Base-by-base conservation (phyloP, 2,113 vertebrate genomes). In the Phainopepla nitens region DNA sequence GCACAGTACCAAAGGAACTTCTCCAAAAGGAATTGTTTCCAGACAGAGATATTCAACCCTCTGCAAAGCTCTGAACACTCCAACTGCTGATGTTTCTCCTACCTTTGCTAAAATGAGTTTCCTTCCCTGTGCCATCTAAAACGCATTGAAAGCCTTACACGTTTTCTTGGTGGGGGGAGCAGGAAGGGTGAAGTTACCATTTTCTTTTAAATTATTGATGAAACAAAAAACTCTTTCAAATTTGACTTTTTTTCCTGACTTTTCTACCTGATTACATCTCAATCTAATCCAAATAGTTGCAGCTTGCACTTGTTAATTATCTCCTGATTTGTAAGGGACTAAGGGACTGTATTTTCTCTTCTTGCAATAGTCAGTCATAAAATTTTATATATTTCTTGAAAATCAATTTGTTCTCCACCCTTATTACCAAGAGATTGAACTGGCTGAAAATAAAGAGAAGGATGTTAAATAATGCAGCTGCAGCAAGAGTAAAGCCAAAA, bases 381-480 rank as follows among this genome's bases (percentile, higher is more conserved):
- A 47, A 68, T 57, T 33, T 50, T 61, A 12, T 8, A 2, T 29
- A 39, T 62, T 71, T 75, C 44, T 57, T 87, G 83, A 93, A 95
- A 96, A 96, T 33, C 41, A 72, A 93, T 96, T 90, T 93, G 13
- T 61, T 91, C 96, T 92, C 39, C 47, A 15, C 42, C n/a, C 54
- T 86, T 60, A 79, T 27, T 96, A 61, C 49, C 79, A 95, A 91
- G 81, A 94, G 42, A 70, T 5, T 47, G n/a, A 47, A 71, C 64
- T 53, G 87, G 23, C 29, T 51, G 57, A 49, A 95, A 86, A 64
- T 9, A 73, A 83, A 77, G 13, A 84, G 36, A 25, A 11, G 50
- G 23, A n/a, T 77, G 42, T 91, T 91, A 79, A 96, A 92, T 42
- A 66, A 53, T 25, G 22, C 29, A 89, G 82, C 27, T 57, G 31